Conservation (phyloP, 2,888 invertebrate genomes). For the Melipona beecheii region DNA sequence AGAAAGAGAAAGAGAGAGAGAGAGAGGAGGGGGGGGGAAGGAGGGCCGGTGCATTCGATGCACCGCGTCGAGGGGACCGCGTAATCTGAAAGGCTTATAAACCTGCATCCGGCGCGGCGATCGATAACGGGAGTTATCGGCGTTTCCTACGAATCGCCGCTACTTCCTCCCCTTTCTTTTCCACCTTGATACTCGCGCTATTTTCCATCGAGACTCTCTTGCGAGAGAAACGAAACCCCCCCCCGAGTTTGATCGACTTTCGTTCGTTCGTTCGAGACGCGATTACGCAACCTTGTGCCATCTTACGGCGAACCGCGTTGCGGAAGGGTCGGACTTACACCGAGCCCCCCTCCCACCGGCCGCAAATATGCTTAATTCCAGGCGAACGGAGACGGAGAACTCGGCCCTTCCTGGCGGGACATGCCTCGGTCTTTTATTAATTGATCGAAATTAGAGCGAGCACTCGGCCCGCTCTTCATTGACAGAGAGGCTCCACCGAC, state of each 20-base stretch:
- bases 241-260: too few relatives aligned
- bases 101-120: slow-evolving; percentile 78
- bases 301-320: neutral
- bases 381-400: slow-evolving; percentile 51
- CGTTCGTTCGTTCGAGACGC: neutral
- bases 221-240: neutral
- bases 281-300: neutral
- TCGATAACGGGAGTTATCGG: slow-evolving; percentile 78
- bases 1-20: neutral
- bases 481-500: slow-evolving; percentile 72
- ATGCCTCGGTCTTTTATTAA: slow-evolving; percentile 76
- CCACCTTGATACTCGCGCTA: too few relatives aligned
- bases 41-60: slow-evolving; percentile 64
- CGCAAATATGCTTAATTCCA: slow-evolving; percentile 52
- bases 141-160: slow-evolving; percentile 71
- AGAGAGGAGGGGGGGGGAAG: neutral
- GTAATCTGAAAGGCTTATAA: slow-evolving; percentile 79
- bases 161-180: slow-evolving; percentile 51
- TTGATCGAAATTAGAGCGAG: slow-evolving; percentile 82
- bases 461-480: slow-evolving; percentile 75
- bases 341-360: neutral
- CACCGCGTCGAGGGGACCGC: slow-evolving; percentile 70
- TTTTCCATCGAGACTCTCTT: neutral
- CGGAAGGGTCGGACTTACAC: neutral
- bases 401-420: slow-evolving; percentile 62